Base-by-base conservation (phyloP, 2,888 invertebrate genomes). In the Lordiphosa andalusiaca region DNA sequence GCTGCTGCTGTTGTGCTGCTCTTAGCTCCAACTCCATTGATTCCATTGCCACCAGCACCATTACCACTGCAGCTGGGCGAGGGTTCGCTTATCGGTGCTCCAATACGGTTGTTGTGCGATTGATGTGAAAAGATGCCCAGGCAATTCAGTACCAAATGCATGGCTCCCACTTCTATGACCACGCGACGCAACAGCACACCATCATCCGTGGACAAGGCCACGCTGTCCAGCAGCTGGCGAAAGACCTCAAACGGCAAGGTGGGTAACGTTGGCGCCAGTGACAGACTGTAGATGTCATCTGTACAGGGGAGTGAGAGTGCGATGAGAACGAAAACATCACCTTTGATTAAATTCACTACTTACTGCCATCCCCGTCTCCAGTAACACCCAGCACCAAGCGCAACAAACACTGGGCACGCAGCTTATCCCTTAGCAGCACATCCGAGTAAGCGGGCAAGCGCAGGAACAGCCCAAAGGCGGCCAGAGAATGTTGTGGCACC, bases 371-470 rank as follows among this genome's bases (percentile, higher is more conserved):
- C 44, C 96, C 97, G 85, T 97, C 96, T 81, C 96, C 96, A 2
- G 95, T 94, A 5, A 97, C 97, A 19, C 98, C 98, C 16, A 98
- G 91, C 35, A 97, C 94, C 48, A 98, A 91, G 4, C 97, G 91
- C 67, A 98, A 90, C 64, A 98, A 91, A 87, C 96, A 96, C 82
- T 96, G 94, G 0, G 98, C 98, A 66, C 94, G 93, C 70, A 95
- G 92, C 77, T 95, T 94, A 88, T 96, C 96, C 71, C 93, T 93
- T 23, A 98, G 91, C 66, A 98, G 89, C 40, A 97, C 95, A 87
- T 96, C 96, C 0, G 97, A 97, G 88, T 97, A 98, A 2, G 96
- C 95, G 0, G 97, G 96, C 76, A 98, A 90, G 73, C 96, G 92
- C 19, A 98, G 91, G 88, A 98, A 96, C 59, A 98, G 90, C 1